Base-by-base conservation (phyloP, 1,140 invertebrate genomes). In the Dysdera silvatica region DNA sequence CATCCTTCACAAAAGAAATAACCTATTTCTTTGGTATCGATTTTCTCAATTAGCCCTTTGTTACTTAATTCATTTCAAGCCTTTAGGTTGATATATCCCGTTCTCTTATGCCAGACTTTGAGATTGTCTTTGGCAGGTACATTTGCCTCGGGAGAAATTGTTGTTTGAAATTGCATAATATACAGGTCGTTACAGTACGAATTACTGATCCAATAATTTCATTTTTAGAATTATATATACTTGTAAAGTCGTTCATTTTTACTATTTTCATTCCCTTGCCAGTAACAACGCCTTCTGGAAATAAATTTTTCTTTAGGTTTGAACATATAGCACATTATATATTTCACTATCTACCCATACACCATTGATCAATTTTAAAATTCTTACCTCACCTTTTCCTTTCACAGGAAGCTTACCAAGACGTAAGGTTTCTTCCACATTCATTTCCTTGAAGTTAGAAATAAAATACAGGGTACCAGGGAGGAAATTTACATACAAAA, bases 101-200 rank as follows among this genome's bases (percentile, higher is more conserved):
- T 37, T 48, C 57, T 31, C 20, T 61, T 24, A 40, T 61, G 64
- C 51, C 51, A 66, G 26, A 58, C 10, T 37, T 40, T 58, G 14
- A 65, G 14, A 20, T 56, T n/a, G 12, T 12, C 31, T n/a, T 43
- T n/a, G 26, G 10, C 7, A 33, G 18, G 2, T 29, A 24, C 23
- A 29, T 60, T 60, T 12, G 45, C 57, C 32, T 60, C 43, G 37
- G 8, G 7, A 49, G 29, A 2, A 18, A 6, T 49, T 24, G 16
- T 8, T 4, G 24, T 28, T 29, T 49, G 48, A 18, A 60, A 35
- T 35, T 28, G 31, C 43, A 60, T 48, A 4, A 28, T 6, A 41
- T 60, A 49, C 3, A 49, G n/a, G 33, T 60, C 51, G 29, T 49
- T 60, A 31, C 7, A 26, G 45, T 28, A 18, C 24, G 31, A 18